These are phyloP conservation scores for Ctenoplectra terminalis DNA, from an alignment of 1,140 invertebrate species.

Conservation along the genomic window DNA sequence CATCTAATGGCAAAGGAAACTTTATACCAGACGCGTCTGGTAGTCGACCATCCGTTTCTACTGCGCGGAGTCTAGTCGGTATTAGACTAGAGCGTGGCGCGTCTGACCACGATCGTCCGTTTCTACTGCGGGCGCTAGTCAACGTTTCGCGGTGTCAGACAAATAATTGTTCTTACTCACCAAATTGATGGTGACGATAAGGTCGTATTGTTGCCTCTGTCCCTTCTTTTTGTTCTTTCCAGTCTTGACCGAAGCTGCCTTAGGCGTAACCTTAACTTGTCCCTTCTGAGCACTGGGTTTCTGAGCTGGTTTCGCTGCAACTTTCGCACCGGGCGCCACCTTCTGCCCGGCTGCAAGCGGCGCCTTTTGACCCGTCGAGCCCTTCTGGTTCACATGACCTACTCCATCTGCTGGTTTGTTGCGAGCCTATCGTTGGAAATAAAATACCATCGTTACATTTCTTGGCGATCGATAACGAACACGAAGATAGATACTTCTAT, in stretches of 20 bases:
- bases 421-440: slow-evolving; percentile 85
- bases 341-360: slow-evolving; percentile 84
- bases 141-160: not conserved
- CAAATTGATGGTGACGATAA: slow-evolving; percentile 92
- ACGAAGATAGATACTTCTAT: not conserved
- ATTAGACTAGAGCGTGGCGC: not conserved
- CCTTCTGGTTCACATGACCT: slow-evolving; percentile 88
- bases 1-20: slow-evolving; percentile 33
- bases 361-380: slow-evolving; percentile 82
- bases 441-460: slow-evolving; percentile 42
- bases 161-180: slow-evolving; percentile 82
- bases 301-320: slow-evolving; percentile 80
- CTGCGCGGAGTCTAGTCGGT: not conserved
- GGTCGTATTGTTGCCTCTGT: slow-evolving; percentile 91
- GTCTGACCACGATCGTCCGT: not conserved
- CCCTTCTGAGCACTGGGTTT: slow-evolving; percentile 82
- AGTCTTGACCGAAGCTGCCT: slow-evolving; percentile 86
- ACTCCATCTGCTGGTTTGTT: slow-evolving; percentile 91
- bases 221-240: slow-evolving; percentile 91
- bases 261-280: slow-evolving; percentile 80
- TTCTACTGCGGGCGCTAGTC: not conserved
- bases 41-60: not conserved
- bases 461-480: not conserved
- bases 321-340: slow-evolving; percentile 85
- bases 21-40: not conserved